Conservation (phyloP, 2,888 invertebrate genomes). For the Tanytarsus gracilentus region DNA sequence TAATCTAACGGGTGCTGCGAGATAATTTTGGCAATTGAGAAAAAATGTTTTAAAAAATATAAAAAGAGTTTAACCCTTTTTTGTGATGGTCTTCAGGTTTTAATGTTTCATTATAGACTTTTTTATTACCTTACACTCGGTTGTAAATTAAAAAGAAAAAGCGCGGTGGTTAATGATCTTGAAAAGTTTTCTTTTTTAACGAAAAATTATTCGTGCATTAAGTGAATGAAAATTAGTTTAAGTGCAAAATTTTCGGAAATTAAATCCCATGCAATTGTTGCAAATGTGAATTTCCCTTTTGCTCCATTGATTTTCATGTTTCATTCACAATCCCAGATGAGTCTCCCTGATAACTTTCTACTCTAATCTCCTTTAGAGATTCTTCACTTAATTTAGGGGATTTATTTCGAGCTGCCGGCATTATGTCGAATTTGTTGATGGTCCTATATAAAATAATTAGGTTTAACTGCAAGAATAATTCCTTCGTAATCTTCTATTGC, state of each 20-base stretch:
- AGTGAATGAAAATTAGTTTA: background rate
- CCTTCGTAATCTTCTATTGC: no score
- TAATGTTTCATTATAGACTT: constrained; percentile 26
- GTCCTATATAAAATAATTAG: background rate
- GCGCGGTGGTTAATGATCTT: constrained; percentile 25
- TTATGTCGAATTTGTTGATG: constrained; percentile 1
- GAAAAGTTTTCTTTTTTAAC: constrained; percentile 19
- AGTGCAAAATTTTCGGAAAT: background rate
- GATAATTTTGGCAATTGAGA: background rate
- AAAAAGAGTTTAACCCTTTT: constrained; percentile 17
- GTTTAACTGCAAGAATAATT: background rate
- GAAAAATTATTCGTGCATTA: constrained; percentile 15
- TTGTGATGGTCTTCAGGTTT: constrained; percentile 8
- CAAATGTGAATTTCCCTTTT: constrained; percentile 2
- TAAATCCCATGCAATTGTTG: background rate
- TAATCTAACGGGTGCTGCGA: background rate
- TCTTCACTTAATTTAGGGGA: constrained; percentile 26
- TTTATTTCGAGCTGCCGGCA: constrained; percentile 19
- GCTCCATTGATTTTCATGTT: constrained; percentile 11
- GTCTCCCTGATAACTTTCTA: no score
- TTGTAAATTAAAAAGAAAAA: background rate
- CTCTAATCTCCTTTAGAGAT: background rate
- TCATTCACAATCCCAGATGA: constrained; percentile 2
- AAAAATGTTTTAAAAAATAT: no score
- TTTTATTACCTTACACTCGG: background rate